Conservation (phyloP, 1,140 invertebrate species). For the Cotesia glomerata region DNA sequence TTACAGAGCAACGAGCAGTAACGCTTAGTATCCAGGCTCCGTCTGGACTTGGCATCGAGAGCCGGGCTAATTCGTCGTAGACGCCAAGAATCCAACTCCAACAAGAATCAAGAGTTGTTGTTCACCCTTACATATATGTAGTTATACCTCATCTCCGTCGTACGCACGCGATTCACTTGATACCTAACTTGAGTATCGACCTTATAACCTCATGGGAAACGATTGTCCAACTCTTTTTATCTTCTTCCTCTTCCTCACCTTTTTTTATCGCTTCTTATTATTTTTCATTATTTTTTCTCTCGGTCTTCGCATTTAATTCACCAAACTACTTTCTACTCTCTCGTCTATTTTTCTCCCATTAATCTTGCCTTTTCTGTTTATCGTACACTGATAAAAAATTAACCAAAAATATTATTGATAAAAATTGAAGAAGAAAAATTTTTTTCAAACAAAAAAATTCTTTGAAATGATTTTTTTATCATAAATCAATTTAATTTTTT, state of each 20-base stretch:
- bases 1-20: conserved; percentile 53
- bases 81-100: conserved; percentile 19
- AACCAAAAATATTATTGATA: too few species aligned
- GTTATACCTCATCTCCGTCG: conserved; percentile 15
- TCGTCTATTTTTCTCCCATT: conserved; percentile 8
- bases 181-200: conserved; percentile 26
- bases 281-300: conserved; percentile 5
- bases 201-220: conserved; percentile 38
- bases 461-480: too few species aligned
- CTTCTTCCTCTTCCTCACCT: conserved; percentile 19
- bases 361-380: conserved; percentile 18
- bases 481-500: too few species aligned
- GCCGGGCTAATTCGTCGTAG: conserved; percentile 34
- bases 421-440: too few species aligned
- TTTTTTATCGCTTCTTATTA: conserved; percentile 1
- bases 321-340: not conserved
- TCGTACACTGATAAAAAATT: not conserved
- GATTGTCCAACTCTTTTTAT: conserved; percentile 28
- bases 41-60: conserved; percentile 31
- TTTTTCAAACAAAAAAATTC: too few species aligned
- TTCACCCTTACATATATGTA: not conserved
- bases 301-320: conserved; percentile 13
- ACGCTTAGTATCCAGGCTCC: conserved; percentile 28
- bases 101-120: not conserved
- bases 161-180: conserved; percentile 33